Percentiles rank a stretch among this genome's conserved stretches.
phyloP scores from a whole-genome alignment of 2,888 invertebrate genomes.

The Balanococcus diminutus region DNA sequence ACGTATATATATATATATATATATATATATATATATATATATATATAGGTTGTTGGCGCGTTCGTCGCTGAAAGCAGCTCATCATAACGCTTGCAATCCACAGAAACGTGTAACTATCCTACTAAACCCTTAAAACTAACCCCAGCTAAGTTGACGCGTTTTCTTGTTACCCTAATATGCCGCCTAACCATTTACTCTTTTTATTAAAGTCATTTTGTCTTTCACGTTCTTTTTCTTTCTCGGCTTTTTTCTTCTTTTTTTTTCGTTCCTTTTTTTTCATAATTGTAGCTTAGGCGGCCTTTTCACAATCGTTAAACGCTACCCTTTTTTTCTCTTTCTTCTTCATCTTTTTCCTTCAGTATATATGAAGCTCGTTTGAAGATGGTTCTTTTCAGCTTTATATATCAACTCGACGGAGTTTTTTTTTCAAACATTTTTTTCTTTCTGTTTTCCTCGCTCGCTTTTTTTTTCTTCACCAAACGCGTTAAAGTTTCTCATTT shows the following conservation, averaged over 20 bases:
- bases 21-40: no score
- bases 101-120: conserved; percentile 44
- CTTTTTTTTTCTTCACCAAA: not conserved
- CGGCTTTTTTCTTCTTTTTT: not conserved
- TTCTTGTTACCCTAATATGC: conserved; percentile 48
- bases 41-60: not conserved
- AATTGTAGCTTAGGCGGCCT: conserved; percentile 50
- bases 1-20: no score
- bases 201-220: conserved; percentile 52
- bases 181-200: conserved; percentile 52
- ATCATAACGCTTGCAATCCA: conserved; percentile 38
- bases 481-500: not conserved
- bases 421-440: not conserved
- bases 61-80: conserved; percentile 36
- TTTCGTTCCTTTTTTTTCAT: conserved; percentile 4
- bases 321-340: conserved; percentile 20
- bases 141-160: conserved; percentile 43
- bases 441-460: not conserved
- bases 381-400: conserved; percentile 49
- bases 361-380: conserved; percentile 46
- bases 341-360: not conserved
- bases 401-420: conserved; percentile 41
- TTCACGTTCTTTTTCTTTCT: conserved; percentile 42
- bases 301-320: conserved; percentile 52
- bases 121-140: conserved; percentile 45